Conservation (phyloP, 2,797 vertebrate genomes). For the Cuculus canorus region DNA sequence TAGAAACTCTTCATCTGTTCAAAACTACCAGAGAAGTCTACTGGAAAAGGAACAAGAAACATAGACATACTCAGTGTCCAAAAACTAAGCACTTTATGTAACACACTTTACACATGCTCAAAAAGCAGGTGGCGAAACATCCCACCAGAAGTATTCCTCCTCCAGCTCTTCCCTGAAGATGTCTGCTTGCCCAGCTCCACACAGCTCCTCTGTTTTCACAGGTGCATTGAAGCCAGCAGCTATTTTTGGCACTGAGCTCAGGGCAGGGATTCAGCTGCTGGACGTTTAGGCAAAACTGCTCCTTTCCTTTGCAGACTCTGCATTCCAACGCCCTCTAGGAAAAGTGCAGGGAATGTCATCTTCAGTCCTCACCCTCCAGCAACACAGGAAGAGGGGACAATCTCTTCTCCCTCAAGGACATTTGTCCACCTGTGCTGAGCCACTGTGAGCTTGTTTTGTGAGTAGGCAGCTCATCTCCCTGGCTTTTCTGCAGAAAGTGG, state of each 20-base stretch:
- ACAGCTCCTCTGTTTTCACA: neutral
- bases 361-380: neutral
- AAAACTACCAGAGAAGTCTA: neutral
- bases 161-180: neutral
- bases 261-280: neutral
- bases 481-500: neutral
- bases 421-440: neutral
- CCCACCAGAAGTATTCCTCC: neutral
- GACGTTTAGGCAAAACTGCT: neutral
- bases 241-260: neutral
- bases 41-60: neutral
- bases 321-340: neutral
- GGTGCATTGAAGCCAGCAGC: neutral
- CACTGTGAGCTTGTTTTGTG: neutral
- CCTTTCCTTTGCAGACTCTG: neutral
- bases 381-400: neutral
- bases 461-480: neutral
- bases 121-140: neutral
- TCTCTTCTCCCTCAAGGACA: neutral
- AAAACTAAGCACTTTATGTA: neutral
- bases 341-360: neutral
- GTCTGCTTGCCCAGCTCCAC: neutral
- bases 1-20: neutral
- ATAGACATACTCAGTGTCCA: neutral
- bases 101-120: neutral